A percentile compares a stretch with the other conserved stretches of the same genome.
Conservation (phyloP, 1,140 invertebrate genomes). For the Procambarus clarkii region DNA sequence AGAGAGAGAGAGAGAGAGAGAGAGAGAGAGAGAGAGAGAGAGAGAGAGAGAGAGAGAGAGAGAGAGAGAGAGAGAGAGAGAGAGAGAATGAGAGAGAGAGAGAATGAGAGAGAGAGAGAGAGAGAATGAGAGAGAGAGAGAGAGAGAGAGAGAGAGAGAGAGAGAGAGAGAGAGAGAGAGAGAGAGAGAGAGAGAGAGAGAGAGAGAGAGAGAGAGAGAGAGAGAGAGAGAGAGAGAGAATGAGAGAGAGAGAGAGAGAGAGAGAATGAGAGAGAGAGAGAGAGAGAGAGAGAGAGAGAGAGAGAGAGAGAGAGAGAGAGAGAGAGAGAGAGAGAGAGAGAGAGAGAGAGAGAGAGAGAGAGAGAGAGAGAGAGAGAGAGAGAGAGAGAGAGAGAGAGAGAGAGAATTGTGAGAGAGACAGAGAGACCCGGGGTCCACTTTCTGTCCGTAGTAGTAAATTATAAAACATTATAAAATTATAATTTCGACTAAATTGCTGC, state of each 20-base stretch:
- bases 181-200: neutral
- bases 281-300: neutral
- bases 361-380: neutral
- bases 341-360: neutral
- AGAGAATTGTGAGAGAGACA: no score
- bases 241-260: neutral
- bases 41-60: neutral
- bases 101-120: neutral
- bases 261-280: neutral
- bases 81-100: neutral
- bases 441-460: neutral
- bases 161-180: neutral
- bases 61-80: neutral
- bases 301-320: neutral
- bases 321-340: neutral
- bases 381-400: no score
- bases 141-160: neutral
- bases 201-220: neutral
- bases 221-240: neutral
- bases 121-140: neutral
- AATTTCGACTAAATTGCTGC: no score
- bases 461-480: no score
- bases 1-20: neutral
- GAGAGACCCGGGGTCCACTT: no score
- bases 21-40: neutral